phyloP scores from a whole-genome alignment of 23 tunicate species.

The Ascidia mentula region DNA sequence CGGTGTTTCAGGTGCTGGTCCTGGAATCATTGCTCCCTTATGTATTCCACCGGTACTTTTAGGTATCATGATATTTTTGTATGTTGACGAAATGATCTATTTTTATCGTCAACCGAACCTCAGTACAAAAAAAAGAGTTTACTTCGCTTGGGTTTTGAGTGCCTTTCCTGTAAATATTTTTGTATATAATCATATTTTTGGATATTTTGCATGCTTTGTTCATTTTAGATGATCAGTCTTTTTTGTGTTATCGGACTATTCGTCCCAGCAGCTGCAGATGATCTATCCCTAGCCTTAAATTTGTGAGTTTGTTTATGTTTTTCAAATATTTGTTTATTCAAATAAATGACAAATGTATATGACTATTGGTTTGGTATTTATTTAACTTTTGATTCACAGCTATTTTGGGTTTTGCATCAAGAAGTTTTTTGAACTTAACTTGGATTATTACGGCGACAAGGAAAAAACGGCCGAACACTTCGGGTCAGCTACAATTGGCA shows the following conservation, averaged over 20 bases:
- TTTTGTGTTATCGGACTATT: too few relatives aligned
- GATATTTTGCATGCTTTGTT: too few relatives aligned
- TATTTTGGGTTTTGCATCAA: constrained; percentile 48
- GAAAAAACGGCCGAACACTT: constrained; percentile 30
- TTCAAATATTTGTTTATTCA: background rate
- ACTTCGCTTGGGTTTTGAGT: constrained; percentile 50
- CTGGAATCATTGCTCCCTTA: background rate
- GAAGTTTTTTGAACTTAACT: constrained; percentile 22
- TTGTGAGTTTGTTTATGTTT: too few relatives aligned
- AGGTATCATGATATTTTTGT: background rate
- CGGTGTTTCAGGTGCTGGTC: background rate
- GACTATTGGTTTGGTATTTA: too few relatives aligned
- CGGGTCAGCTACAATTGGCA: constrained; percentile 1
- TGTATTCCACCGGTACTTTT: background rate
- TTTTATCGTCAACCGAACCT: background rate
- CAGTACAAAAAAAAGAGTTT: constrained; percentile 17
- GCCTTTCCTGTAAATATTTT: constrained; percentile 69
- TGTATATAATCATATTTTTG: too few relatives aligned
- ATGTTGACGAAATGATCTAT: background rate
- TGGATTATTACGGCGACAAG: constrained; percentile 56
- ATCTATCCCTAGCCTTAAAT: too few relatives aligned
- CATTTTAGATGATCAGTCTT: too few relatives aligned
- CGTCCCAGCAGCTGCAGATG: too few relatives aligned
- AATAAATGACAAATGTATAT: background rate
- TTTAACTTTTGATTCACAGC: too few relatives aligned